Base-by-base conservation (phyloP, 2,113 vertebrate species). In the Triplophysa rosa region DNA sequence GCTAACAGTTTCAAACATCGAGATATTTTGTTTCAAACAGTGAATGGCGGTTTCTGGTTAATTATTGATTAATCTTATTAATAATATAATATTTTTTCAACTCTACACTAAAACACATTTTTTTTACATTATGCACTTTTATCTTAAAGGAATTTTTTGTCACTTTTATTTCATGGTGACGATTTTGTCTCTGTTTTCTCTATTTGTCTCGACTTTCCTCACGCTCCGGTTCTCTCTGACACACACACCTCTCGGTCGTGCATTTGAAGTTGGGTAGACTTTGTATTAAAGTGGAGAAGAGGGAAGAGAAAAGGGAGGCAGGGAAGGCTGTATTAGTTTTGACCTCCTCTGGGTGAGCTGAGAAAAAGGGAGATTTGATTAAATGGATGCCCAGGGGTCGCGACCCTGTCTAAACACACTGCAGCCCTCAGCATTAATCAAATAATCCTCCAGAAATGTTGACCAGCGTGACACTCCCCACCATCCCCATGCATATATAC, bases 361-460 rank as follows among this genome's bases (percentile, higher is more conserved):
- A 94, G 90, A 94, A 93, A 84, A 81, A 78, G 81, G 78, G 68
- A 83, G 83, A 95, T 95, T 94, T 95, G 94, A 96, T 95, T 95
- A 95, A 95, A 95, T 95, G 92, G 94, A 93, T 94, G 93, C 93
- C 90, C 84, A 91, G 88, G 82, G 93, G 92, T 94, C 92, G 56
- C 4, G 92, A 94, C 93, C 94, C 90, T 93, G 93, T 94, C 93
- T 94, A 94, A 94, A 93, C 91, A 92, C 89, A 90, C 91, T 93
- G 88, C 92, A 90, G 92, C 92, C 94, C 91, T 95, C 91, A 93
- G 93, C 92, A 94, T 95, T 94, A 95, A 96, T 95, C 92, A 94
- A 93, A 94, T 89, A 94, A 92, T 80, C 88, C 88, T 91, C 91
- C 89, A 91, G 90, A 86, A 90, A 86, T 89, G 90, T 88, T 95